Evolutionary conservation across 2,888 invertebrate genomes (phyloP).

Genomic region (Callosobruchus maculatus): DNA sequence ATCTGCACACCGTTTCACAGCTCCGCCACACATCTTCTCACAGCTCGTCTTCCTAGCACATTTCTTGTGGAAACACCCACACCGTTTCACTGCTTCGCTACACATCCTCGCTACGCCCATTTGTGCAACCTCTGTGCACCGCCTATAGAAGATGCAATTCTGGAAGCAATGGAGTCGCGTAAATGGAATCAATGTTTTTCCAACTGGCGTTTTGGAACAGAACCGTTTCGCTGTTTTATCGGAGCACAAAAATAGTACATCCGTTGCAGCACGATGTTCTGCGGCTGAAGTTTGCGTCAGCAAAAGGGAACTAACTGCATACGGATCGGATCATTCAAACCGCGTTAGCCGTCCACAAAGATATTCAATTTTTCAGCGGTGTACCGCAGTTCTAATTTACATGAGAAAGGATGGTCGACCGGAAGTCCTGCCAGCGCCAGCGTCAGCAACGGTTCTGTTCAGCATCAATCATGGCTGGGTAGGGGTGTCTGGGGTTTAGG

Average conservation of each 20-base stretch:
- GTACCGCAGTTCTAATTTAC: not conserved
- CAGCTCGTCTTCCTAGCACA: too few species aligned
- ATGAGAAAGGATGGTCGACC: not conserved
- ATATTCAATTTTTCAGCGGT: not conserved
- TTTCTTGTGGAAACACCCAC: too few species aligned
- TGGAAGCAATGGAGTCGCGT: not conserved
- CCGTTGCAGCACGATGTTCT: not conserved
- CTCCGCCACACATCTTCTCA: too few species aligned
- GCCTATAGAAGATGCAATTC: not conserved
- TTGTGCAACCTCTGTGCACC: not conserved
- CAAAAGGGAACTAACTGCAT: not conserved
- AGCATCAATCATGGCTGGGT: not conserved
- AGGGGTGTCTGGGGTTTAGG: not conserved
- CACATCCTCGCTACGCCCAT: not conserved
- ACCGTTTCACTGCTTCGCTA: too few species aligned
- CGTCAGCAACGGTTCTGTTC: not conserved
- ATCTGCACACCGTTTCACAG: too few species aligned
- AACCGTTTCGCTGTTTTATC: not conserved
- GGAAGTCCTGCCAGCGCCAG: not conserved
- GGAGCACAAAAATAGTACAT: not conserved
- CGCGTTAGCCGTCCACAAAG: not conserved
- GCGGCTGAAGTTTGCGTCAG: not conserved
- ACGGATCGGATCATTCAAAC: not conserved
- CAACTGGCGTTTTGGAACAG: not conserved
- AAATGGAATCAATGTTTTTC: not conserved